A percentile compares a stretch with the other conserved stretches of the same genome.
Conservation (phyloP, 1,140 invertebrate species). For the Calephelis virginiensis region DNA sequence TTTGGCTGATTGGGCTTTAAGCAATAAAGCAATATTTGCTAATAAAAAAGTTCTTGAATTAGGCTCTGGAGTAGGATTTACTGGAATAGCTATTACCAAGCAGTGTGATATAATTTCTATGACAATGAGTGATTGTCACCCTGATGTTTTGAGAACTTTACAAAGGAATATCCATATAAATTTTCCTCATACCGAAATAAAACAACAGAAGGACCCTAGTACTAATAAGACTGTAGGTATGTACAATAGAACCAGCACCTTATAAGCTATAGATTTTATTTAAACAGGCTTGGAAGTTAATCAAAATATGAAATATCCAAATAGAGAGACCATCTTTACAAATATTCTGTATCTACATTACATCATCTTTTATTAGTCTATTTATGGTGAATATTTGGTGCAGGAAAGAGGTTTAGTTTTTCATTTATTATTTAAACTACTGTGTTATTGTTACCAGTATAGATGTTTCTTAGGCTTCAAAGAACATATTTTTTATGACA, state of each 20-base stretch:
- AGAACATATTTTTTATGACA: no score
- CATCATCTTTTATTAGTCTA: no score
- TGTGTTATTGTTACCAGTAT: no score
- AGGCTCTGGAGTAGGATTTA: slow-evolving; percentile 67
- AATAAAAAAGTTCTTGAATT: slow-evolving; percentile 60
- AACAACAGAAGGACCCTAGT: background rate
- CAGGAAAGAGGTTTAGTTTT: no score
- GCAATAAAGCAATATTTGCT: slow-evolving; percentile 45
- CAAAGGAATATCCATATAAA: slow-evolving; percentile 58
- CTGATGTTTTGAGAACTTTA: slow-evolving; percentile 54
- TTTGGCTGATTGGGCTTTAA: slow-evolving; percentile 58
- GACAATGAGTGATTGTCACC: slow-evolving; percentile 55
- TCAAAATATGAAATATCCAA: background rate
- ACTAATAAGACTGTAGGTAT: slow-evolving; percentile 40
- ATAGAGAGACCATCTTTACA: no score
- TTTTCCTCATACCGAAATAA: slow-evolving; percentile 35
- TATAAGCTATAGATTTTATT: background rate
- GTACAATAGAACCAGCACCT: background rate
- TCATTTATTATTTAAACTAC: no score
- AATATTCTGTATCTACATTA: no score
- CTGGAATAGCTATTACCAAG: slow-evolving; percentile 57
- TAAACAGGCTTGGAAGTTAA: background rate
- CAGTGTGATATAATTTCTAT: slow-evolving; percentile 48
- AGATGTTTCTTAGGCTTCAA: no score
- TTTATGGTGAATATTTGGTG: no score